Conservation (phyloP, 1,140 invertebrate species). For the Ditylenchus dipsaci region DNA sequence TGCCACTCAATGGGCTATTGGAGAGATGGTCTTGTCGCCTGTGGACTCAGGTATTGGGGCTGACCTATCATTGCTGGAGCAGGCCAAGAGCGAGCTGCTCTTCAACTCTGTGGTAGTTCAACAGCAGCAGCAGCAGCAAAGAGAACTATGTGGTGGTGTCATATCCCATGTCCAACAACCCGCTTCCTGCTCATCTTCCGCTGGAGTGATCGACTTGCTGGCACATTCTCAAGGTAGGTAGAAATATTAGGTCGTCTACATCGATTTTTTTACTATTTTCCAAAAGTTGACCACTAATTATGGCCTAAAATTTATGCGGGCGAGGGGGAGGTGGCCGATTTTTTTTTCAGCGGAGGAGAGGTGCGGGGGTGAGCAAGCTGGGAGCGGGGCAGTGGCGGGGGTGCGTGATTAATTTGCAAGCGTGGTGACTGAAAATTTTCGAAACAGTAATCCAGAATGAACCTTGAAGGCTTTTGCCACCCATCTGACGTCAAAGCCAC, state of each 20-base stretch:
- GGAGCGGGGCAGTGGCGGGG: too few species aligned
- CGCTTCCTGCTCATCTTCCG: background rate
- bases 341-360: too few species aligned
- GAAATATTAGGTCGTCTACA: background rate
- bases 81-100: background rate
- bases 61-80: constrained; percentile 46
- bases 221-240: background rate
- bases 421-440: too few species aligned
- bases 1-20: constrained; percentile 13
- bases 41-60: constrained; percentile 54
- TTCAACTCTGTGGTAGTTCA: constrained; percentile 5
- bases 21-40: constrained; percentile 44
- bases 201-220: background rate
- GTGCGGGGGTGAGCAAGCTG: background rate
- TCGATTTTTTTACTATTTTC: too few species aligned
- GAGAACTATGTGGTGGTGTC: constrained; percentile 55
- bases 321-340: too few species aligned
- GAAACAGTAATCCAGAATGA: too few species aligned
- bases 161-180: background rate
- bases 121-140: constrained; percentile 50
- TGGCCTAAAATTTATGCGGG: too few species aligned
- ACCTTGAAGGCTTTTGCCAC: too few species aligned
- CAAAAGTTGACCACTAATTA: too few species aligned
- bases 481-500: too few species aligned
- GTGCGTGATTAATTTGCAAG: too few species aligned